These are phyloP conservation scores for Cacoxenus indagator DNA, from an alignment of 2,888 invertebrate genomes.

Conservation along the genomic window DNA sequence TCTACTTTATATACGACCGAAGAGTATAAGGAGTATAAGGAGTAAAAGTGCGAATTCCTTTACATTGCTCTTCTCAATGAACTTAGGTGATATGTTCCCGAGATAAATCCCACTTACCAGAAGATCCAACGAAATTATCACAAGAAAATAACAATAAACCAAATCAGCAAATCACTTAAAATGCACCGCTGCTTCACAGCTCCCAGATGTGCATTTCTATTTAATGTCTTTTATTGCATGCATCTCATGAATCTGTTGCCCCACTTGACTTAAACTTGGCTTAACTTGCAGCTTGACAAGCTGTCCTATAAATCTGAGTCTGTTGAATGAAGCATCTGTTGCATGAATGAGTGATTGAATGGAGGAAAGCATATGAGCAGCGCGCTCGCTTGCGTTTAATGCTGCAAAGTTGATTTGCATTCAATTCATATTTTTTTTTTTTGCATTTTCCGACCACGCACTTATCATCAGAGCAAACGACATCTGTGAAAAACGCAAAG, in stretches of 20 bases:
- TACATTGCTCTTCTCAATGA: no score
- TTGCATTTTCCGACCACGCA: not conserved
- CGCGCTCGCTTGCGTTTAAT: slow-evolving; percentile 18
- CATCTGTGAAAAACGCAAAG: slow-evolving; percentile 3
- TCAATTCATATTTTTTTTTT: no score
- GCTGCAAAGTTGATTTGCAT: slow-evolving; percentile 18
- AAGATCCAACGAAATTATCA: no score
- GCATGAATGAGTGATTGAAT: not conserved
- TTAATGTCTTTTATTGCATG: not conserved
- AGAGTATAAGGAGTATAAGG: no score
- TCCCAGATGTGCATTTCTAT: not conserved
- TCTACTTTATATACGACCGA: no score
- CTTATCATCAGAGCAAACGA: no score
- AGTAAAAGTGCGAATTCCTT: no score
- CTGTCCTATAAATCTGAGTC: not conserved
- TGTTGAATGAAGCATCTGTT: slow-evolving; percentile 1
- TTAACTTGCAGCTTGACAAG: not conserved
- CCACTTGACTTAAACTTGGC: slow-evolving; percentile 1
- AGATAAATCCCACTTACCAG: no score
- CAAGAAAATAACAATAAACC: no score
- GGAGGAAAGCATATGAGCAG: not conserved
- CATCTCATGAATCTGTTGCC: not conserved
- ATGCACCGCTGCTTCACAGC: not conserved
- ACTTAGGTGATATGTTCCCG: no score
- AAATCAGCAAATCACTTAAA: no score